A percentile compares a stretch with the other conserved stretches of the same genome.
phyloP scores from a whole-genome alignment of 2,888 invertebrate species.

The Macrophya alboannulata region DNA sequence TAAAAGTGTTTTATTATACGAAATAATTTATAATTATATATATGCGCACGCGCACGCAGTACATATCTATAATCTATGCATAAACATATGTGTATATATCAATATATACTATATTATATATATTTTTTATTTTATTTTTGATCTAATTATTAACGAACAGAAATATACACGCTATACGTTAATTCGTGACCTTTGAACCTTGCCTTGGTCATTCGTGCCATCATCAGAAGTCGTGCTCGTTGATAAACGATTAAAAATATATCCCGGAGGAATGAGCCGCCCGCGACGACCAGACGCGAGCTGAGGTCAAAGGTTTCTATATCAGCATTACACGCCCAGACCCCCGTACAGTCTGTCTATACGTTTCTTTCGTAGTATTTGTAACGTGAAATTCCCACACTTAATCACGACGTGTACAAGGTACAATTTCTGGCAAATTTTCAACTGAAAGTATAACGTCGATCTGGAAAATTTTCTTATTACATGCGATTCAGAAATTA shows the following conservation, averaged over 20 bases:
- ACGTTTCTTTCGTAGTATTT: neutral
- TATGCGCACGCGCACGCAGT: neutral
- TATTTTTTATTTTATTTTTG: no score
- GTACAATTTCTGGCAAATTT: neutral
- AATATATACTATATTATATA: neutral
- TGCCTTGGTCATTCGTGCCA: conserved; percentile 9
- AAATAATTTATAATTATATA: neutral
- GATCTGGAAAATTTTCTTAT: neutral
- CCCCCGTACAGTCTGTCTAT: conserved; percentile 4
- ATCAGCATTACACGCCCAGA: conserved; percentile 3
- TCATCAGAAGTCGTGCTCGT: conserved; percentile 35
- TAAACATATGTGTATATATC: neutral
- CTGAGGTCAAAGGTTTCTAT: conserved; percentile 30
- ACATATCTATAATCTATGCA: neutral
- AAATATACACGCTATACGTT: neutral
- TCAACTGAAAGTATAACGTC: neutral
- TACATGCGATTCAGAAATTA: neutral
- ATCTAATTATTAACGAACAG: neutral
- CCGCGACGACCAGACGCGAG: neutral
- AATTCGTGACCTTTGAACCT: conserved; percentile 44
- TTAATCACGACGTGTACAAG: neutral
- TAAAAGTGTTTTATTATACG: neutral
- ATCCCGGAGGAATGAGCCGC: neutral
- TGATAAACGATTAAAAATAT: conserved; percentile 27
- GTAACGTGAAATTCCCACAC: neutral